Percentiles rank a stretch among this genome's conserved stretches.
Conservation (phyloP, 2,888 invertebrate genomes). For the Polymixis flavicincta region DNA sequence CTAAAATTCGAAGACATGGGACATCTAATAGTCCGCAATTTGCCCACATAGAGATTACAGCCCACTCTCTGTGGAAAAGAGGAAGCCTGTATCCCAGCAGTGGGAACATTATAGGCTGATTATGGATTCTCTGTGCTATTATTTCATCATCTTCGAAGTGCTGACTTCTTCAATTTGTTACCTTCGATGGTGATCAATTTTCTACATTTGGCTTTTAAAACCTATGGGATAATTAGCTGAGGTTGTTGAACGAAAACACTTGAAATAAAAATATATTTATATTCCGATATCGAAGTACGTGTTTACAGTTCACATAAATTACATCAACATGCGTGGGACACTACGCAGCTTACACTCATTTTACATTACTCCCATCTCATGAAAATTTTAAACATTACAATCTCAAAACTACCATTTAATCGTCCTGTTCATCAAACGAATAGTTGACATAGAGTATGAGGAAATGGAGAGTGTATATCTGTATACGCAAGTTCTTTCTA, state of each 20-base stretch:
- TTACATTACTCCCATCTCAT: conserved; percentile 15
- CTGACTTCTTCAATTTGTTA: not conserved
- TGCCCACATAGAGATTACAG: too few species aligned
- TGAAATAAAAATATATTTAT: conserved; percentile 3
- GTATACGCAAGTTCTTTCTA: not conserved
- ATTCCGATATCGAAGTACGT: not conserved
- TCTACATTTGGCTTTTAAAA: not conserved
- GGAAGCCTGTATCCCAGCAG: too few species aligned
- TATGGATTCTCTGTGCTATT: not conserved
- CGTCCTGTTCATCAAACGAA: conserved; percentile 49
- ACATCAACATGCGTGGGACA: conserved; percentile 25
- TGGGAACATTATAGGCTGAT: too few species aligned
- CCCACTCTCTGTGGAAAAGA: too few species aligned
- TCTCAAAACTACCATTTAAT: conserved; percentile 32
- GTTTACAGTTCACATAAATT: conserved; percentile 15
- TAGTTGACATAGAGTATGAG: conserved; percentile 54
- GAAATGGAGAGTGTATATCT: conserved; percentile 15
- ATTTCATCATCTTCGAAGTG: not conserved
- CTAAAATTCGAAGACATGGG: too few species aligned
- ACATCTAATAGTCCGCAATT: too few species aligned
- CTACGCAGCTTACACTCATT: conserved; percentile 22
- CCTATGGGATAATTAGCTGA: not conserved
- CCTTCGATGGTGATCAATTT: not conserved
- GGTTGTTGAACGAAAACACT: not conserved
- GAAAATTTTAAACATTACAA: conserved; percentile 37